Percentiles rank a stretch among this genome's conserved stretches.
These are phyloP conservation scores for Micoletzkya japonica DNA, from an alignment of 2,888 invertebrate species.

Conservation along the genomic window DNA sequence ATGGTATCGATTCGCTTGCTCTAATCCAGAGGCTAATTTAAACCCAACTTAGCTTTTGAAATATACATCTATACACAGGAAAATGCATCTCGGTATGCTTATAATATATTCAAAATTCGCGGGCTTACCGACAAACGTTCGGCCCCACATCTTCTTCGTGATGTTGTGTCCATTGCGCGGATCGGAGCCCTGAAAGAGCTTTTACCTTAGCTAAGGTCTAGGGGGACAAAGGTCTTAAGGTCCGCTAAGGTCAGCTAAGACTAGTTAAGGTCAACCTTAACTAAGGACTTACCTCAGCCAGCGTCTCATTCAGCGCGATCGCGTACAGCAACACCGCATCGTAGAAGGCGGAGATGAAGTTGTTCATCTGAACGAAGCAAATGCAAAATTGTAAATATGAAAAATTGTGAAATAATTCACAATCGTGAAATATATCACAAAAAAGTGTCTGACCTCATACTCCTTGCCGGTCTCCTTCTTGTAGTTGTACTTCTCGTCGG, in stretches of 20 bases:
- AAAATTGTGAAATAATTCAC: not conserved
- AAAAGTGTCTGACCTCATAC: conserved; percentile 56
- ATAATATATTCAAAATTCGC: not conserved
- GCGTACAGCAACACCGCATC: conserved; percentile 93
- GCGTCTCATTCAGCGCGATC: conserved; percentile 84
- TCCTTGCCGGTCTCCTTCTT: conserved; percentile 57
- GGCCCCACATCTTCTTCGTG: conserved; percentile 82
- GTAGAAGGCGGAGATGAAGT: conserved; percentile 91
- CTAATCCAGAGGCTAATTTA: too few species aligned
- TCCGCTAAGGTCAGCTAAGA: too few species aligned
- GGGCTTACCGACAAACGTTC: conserved; percentile 78
- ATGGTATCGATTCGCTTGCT: too few species aligned
- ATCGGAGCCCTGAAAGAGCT: conserved; percentile 50
- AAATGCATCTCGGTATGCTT: not conserved
- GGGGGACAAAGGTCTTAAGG: too few species aligned
- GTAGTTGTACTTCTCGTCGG: conserved; percentile 61
- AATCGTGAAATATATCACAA: conserved; percentile 3
- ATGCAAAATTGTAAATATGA: not conserved
- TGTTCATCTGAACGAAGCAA: conserved; percentile 74
- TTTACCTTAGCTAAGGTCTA: too few species aligned
- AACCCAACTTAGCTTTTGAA: conserved; percentile 1
- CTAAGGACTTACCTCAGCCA: conserved; percentile 65
- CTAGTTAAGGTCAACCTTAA: not conserved
- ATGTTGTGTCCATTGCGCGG: conserved; percentile 81
- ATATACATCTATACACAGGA: not conserved